Base-by-base conservation (phyloP, 2,113 vertebrate species). In the Beaufortia kweichowensis region DNA sequence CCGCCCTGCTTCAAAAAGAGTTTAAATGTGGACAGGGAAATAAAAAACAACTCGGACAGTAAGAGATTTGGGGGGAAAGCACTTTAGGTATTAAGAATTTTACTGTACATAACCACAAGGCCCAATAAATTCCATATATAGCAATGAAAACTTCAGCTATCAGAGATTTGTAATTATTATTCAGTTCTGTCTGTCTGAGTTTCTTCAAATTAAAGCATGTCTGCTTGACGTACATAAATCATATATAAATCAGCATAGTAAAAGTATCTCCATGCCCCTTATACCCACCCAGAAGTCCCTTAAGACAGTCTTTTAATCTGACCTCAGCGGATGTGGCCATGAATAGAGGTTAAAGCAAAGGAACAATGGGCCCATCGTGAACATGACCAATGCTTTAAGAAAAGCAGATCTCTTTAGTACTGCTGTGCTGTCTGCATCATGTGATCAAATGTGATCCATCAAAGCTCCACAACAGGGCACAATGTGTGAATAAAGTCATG, bases 71-170 rank as follows among this genome's bases (percentile, higher is more conserved):
- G 31, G 6, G 6, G 19, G 48, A 14, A 39, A 82, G 61, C 57
- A 77, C 68, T 73, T 61, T 43, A 31, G 23, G 59, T 14, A 28
- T 56, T 48, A 11, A 48, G 26, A 74, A 55, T 48, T 67, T 79
- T 81, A 50, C 21, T 53, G 41, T 6, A 68, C 63, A 17, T 33
- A 31, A 19, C 68, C 78, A 59, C 72, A 64, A 56, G 57, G 11
- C 26, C 21, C 4, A 82, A 61, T 85, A 86, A 79, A 61, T 81
- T 15, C 29, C n/a, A 15, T 2, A 21, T 10, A 23, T 39, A 17
- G 2, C 17, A 17, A 24, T 19, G 17, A 33, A 17, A 69, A 31
- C 10, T 14, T 50, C 55, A 21, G 28, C 35, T 46, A 46, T 46
- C 1, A 14, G 3, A 14, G 14, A 46, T 43, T 65, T 17, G n/a